These are phyloP conservation scores for Odobenus rosmarus DNA, from an alignment of 2,113 vertebrate species.

Conservation along the genomic window DNA sequence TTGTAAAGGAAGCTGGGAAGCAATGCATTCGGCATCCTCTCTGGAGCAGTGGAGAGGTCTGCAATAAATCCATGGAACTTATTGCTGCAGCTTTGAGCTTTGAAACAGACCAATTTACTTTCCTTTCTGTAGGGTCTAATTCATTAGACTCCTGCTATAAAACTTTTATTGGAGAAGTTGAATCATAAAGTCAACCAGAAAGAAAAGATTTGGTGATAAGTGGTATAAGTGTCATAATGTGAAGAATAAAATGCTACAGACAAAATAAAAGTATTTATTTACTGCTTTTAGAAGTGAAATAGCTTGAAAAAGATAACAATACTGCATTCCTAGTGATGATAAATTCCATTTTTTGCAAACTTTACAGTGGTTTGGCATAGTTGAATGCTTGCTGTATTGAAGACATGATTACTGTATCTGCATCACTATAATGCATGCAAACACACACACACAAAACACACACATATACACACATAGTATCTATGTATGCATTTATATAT, in stretches of 20 bases:
- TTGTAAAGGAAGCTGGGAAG: not conserved
- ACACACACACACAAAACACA: not conserved
- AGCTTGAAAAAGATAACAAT: conserved; percentile 42
- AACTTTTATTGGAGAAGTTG: conserved; percentile 62
- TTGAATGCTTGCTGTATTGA: not conserved
- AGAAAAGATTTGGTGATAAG: conserved; percentile 39
- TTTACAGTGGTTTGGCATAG: not conserved
- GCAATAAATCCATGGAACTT: conserved; percentile 47
- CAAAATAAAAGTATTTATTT: conserved; percentile 55
- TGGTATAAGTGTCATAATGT: conserved; percentile 32
- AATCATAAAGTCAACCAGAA: conserved; percentile 59
- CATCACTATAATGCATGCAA: too few relatives aligned
- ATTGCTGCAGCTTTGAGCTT: conserved; percentile 33
- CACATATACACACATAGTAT: accelerated
- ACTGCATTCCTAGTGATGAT: not conserved
- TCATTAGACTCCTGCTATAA: conserved; percentile 68
- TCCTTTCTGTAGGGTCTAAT: conserved; percentile 31
- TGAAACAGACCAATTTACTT: conserved; percentile 49
- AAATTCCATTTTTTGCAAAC: not conserved
- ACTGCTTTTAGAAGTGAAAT: conserved; percentile 38
- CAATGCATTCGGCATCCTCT: not conserved
- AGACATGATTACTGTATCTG: not conserved
- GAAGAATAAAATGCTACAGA: conserved; percentile 47
- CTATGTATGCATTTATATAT: not conserved
- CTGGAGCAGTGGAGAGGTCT: not conserved